Conservation (phyloP, 2,113 vertebrate genomes). For the Rhabdomys dilectus region DNA sequence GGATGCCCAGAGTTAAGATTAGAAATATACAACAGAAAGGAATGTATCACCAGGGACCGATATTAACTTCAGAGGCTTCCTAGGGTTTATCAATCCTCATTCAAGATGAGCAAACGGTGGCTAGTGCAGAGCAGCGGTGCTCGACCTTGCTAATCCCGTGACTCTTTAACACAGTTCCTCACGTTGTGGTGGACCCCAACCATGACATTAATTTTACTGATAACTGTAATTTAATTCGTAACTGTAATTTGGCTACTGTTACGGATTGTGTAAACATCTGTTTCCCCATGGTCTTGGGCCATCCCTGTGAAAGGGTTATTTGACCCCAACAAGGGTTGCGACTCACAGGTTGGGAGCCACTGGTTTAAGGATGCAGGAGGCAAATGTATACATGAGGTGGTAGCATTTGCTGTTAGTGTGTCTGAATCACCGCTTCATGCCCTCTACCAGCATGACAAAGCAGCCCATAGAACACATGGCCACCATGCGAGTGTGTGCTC, state of each 20-base stretch:
- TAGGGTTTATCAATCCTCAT: neutral
- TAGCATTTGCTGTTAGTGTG: neutral
- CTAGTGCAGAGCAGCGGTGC: too few relatives aligned
- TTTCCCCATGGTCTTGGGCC: neutral
- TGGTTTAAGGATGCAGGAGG: neutral
- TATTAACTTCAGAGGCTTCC: slow-evolving; percentile 15
- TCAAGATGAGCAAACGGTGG: slow-evolving; percentile 6
- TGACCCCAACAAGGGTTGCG: neutral
- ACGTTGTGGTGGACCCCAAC: neutral
- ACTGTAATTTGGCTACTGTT: neutral
- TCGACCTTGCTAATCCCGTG: neutral
- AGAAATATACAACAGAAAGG: neutral
- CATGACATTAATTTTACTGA: neutral
- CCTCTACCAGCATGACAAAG: neutral
- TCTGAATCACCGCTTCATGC: neutral
- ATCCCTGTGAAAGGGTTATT: neutral
- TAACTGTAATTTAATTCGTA: too few relatives aligned
- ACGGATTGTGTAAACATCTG: neutral
- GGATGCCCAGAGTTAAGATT: neutral
- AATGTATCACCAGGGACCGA: slow-evolving; percentile 8
- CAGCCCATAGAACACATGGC: neutral
- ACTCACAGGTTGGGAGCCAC: neutral
- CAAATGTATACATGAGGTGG: neutral
- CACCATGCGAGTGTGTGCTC: neutral
- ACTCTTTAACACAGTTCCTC: neutral